phyloP scores from a whole-genome alignment of 2,797 vertebrate species.

The Rhadinocentrus ornatus region DNA sequence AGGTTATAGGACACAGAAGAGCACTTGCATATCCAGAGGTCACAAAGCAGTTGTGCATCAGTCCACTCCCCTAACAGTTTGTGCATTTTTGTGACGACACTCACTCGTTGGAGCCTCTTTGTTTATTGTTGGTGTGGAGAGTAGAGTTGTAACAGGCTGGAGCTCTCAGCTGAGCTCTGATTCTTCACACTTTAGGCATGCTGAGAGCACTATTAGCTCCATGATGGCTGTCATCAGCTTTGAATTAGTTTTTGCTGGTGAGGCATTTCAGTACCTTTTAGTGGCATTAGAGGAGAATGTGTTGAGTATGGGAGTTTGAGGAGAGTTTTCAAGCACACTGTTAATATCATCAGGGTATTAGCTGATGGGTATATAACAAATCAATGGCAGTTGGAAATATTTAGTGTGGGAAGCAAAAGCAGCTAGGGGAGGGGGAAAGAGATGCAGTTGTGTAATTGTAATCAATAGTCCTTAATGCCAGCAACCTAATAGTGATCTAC shows the following conservation, averaged over 20 bases:
- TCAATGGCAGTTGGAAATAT: slow-evolving; percentile 50
- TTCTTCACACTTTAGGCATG: slow-evolving; percentile 45
- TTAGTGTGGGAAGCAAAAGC: slow-evolving; percentile 39
- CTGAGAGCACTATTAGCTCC: slow-evolving; percentile 41
- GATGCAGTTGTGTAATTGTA: slow-evolving; percentile 69
- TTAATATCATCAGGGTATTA: slow-evolving; percentile 18
- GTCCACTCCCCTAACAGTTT: slow-evolving; percentile 38
- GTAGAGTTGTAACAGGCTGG: slow-evolving; percentile 43
- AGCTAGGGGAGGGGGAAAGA: no score
- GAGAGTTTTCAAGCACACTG: not conserved
- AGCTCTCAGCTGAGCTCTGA: slow-evolving; percentile 59
- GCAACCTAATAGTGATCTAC: slow-evolving; percentile 54
- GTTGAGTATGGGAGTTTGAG: not conserved
- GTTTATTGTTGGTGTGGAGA: slow-evolving; percentile 72
- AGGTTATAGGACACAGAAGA: not conserved
- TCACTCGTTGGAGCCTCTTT: slow-evolving; percentile 57
- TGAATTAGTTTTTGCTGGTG: slow-evolving; percentile 35
- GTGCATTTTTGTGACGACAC: slow-evolving; percentile 47
- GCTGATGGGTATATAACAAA: slow-evolving; percentile 41
- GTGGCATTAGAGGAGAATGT: not conserved
- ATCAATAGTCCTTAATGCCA: slow-evolving; percentile 72
- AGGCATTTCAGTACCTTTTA: slow-evolving; percentile 1
- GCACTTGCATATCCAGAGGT: not conserved
- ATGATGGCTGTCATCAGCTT: slow-evolving; percentile 54
- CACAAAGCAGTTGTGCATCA: not conserved